These are phyloP conservation scores for Urocolius indicus DNA, from an alignment of 2,113 vertebrate species.

Conservation along the genomic window DNA sequence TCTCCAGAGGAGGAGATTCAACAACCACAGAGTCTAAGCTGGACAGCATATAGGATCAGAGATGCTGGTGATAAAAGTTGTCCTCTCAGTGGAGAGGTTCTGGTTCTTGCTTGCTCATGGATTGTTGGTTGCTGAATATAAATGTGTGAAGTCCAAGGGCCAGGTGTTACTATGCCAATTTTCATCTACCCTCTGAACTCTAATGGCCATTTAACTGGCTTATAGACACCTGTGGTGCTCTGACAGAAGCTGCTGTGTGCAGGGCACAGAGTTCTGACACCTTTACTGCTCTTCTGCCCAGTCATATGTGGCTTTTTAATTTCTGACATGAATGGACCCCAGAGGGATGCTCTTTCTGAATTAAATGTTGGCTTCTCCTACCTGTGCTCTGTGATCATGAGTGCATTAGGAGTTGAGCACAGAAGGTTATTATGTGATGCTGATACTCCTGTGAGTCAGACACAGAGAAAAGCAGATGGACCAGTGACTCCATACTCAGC, in stretches of 20 bases:
- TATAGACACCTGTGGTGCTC: neutral
- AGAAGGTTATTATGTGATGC: neutral
- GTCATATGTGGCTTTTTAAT: neutral
- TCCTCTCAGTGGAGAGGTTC: neutral
- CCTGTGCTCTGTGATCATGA: neutral
- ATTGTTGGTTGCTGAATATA: neutral
- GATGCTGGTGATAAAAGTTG: neutral
- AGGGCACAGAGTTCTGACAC: neutral
- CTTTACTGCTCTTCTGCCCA: neutral
- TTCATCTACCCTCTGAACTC: neutral
- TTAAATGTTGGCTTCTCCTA: neutral
- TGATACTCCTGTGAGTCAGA: neutral
- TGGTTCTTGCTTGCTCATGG: neutral
- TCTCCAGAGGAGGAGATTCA: neutral
- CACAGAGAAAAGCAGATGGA: neutral
- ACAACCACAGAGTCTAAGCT: neutral
- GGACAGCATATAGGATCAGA: neutral
- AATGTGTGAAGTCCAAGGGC: neutral
- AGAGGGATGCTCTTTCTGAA: neutral
- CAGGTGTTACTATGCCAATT: neutral
- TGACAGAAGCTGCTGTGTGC: slow-evolving; percentile 10
- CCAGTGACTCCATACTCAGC: neutral
- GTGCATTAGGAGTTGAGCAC: neutral
- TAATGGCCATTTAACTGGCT: neutral
- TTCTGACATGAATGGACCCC: neutral